Base-by-base conservation (phyloP, 1,140 invertebrate species). In the Glossosoma conforme region DNA sequence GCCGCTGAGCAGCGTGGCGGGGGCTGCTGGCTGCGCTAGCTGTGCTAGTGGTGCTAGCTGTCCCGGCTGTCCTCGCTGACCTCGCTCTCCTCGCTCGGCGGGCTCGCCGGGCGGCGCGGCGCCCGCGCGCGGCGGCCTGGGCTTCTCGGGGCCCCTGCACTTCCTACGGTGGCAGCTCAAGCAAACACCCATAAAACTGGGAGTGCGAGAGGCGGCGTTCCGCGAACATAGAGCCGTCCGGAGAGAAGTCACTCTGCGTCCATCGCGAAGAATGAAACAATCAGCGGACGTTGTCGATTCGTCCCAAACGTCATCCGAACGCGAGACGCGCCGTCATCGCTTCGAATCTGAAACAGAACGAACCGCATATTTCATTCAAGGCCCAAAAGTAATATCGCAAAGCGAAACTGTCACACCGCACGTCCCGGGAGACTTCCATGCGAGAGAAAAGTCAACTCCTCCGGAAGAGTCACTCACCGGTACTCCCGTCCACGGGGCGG, bases 111-210 rank as follows among this genome's bases (percentile, higher is more conserved):
- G 52, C n/a, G 64, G 64, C 15, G 15, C 32, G 36, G 2, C 35
- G 59, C 14, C 59, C 60, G 44, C 59, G n/a, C 11, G 48, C 21
- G 25, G 43, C 20, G 35, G 9, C 36, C 40, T 51, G 32, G 35
- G 61, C 61, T 73, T 73, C 61, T 70, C 67, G 46, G 69, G 68
- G 57, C 66, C 65, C 67, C 70, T 70, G 60, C 68, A 64, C 61
- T 73, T 69, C 62, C 69, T 69, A 62, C 69, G 68, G 66, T 69
- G 70, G 65, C 70, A 70, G 63, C 70, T 73, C 66, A 73, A 65
- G 60, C 70, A 74, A 66, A 70, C 64, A 65, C 70, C 70, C 70
- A 74, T 74, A 70, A 68, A 73, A 66, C 62, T 64, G 64, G 62
- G 64, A 66, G 63, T 65, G 65, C 64, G 64, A 65, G 61, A 61